Conservation (phyloP, 2,113 vertebrate genomes). For the Pica pica region DNA sequence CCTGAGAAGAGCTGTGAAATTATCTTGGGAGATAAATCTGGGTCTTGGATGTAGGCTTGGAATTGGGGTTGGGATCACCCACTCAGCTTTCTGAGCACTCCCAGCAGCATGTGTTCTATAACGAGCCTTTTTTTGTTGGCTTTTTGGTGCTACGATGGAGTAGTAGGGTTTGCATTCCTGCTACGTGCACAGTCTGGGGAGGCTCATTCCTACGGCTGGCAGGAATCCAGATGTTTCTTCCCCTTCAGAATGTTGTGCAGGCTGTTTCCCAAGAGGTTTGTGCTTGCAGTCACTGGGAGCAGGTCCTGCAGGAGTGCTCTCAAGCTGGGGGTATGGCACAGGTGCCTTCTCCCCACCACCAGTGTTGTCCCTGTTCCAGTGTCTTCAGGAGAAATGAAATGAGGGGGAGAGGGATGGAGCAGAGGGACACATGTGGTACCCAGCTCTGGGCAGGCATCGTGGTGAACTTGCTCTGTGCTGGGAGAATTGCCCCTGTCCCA, state of each 20-base stretch:
- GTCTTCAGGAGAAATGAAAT: neutral
- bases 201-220: neutral
- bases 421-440: rapidly evolving
- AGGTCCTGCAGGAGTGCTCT: neutral
- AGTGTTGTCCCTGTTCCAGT: neutral
- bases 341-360: neutral
- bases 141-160: neutral
- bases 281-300: rapidly evolving
- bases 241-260: rapidly evolving
- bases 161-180: conserved; percentile 7
- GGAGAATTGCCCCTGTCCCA: neutral
- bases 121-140: neutral
- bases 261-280: neutral
- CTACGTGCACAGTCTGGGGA: neutral
- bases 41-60: conserved; percentile 42
- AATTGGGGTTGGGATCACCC: conserved; percentile 55
- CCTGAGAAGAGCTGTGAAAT: conserved; percentile 39
- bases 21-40: conserved; percentile 45
- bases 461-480: rapidly evolving
- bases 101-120: neutral
- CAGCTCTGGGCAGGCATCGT: rapidly evolving
- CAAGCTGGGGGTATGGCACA: rapidly evolving
- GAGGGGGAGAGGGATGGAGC: neutral
- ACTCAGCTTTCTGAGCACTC: neutral
- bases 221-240: rapidly evolving